phyloP scores from a whole-genome alignment of 2,113 vertebrate genomes.

The Vulpes lagopus region DNA sequence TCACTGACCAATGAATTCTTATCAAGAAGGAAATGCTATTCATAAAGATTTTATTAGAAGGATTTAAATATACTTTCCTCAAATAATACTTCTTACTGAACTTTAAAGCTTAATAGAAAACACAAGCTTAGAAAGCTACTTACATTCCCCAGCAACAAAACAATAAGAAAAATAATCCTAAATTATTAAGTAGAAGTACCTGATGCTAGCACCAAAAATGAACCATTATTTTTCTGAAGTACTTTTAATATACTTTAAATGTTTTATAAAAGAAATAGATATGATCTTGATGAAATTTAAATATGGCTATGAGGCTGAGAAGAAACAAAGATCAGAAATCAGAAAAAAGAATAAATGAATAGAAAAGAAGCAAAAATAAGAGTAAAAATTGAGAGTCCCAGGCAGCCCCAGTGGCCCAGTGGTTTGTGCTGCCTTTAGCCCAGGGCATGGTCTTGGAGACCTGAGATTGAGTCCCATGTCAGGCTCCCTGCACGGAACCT shows the following conservation, averaged over 20 bases:
- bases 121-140: conserved; percentile 1
- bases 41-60: not conserved
- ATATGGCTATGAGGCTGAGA: not conserved
- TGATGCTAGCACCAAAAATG: not conserved
- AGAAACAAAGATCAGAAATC: conserved; percentile 34
- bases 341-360: not conserved
- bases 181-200: not conserved
- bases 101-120: conserved; percentile 38
- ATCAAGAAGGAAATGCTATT: conserved; percentile 44
- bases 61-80: conserved; percentile 56
- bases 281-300: conserved; percentile 26
- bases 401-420: too few species aligned
- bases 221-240: conserved; percentile 49
- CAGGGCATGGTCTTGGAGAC: too few species aligned
- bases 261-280: conserved; percentile 37
- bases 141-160: not conserved
- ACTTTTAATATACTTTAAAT: conserved; percentile 22
- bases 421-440: too few species aligned
- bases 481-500: too few species aligned
- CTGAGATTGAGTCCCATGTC: too few species aligned
- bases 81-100: conserved; percentile 46
- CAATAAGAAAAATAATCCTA: conserved; percentile 44
- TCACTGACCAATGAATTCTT: not conserved
- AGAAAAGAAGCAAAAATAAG: conserved; percentile 17
- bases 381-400: not conserved